A percentile compares a stretch with the other conserved stretches of the same genome.
These are phyloP conservation scores for Ceratina japonica DNA, from an alignment of 1,140 invertebrate species.

Conservation along the genomic window DNA sequence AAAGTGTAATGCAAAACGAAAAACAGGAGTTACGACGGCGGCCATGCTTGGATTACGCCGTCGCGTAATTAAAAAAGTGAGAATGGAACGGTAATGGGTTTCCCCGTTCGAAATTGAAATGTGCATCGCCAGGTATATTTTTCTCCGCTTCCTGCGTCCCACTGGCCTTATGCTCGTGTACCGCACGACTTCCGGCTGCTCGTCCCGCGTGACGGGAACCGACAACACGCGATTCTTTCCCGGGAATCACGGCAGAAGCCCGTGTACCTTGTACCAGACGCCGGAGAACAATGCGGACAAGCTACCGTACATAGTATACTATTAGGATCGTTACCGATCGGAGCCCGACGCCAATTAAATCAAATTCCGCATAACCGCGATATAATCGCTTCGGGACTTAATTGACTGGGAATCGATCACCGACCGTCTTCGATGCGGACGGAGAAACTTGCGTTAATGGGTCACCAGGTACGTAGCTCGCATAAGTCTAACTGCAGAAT, in stretches of 20 bases:
- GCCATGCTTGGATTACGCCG: too few species aligned
- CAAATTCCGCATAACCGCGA: not conserved
- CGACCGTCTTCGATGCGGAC: not conserved
- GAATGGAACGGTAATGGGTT: not conserved
- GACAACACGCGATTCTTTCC: slow-evolving; percentile 71
- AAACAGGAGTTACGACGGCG: too few species aligned
- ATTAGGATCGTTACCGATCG: not conserved
- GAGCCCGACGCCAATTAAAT: slow-evolving; percentile 25
- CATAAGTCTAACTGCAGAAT: too few species aligned
- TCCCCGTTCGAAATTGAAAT: slow-evolving; percentile 28
- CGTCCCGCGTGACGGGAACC: slow-evolving; percentile 71
- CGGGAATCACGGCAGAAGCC: slow-evolving; percentile 53
- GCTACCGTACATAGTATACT: too few species aligned
- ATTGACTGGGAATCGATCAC: slow-evolving; percentile 23
- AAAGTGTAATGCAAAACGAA: too few species aligned
- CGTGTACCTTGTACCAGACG: not conserved
- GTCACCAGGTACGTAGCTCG: slow-evolving; percentile 10
- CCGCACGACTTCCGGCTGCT: slow-evolving; percentile 52
- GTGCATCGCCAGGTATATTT: slow-evolving; percentile 25
- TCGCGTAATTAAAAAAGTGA: too few species aligned
- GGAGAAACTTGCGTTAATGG: slow-evolving; percentile 1
- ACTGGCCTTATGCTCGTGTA: slow-evolving; percentile 52
- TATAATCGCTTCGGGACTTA: not conserved
- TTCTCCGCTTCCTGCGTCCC: slow-evolving; percentile 45
- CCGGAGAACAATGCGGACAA: slow-evolving; percentile 10